A percentile compares a stretch with the other conserved stretches of the same genome.
These are phyloP conservation scores for Geococcyx californianus DNA, from an alignment of 2,113 vertebrate species.

Conservation along the genomic window DNA sequence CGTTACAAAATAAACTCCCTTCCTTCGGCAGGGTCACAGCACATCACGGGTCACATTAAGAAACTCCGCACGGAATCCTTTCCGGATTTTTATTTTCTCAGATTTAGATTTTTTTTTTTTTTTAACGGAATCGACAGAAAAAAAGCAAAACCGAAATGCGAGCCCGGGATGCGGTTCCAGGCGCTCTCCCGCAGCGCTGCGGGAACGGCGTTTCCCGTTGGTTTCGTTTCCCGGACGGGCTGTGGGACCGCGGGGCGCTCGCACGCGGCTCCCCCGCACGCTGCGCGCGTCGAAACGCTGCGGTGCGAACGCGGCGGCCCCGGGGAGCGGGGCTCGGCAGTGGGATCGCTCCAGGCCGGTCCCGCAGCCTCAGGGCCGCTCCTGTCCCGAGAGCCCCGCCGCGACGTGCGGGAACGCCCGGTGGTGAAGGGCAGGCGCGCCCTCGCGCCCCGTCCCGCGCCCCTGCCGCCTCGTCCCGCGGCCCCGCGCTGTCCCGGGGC, in stretches of 20 bases:
- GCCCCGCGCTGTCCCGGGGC: background rate
- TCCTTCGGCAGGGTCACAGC: background rate
- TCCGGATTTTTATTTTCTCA: slow-evolving; percentile 5
- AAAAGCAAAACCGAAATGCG: background rate
- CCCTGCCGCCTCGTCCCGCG: background rate
- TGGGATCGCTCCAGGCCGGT: too few species aligned
- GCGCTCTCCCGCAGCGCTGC: too few species aligned
- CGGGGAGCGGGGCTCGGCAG: too few species aligned
- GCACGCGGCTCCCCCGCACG: too few species aligned
- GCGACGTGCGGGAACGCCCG: background rate
- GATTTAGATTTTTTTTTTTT: background rate
- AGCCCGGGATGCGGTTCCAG: too few species aligned
- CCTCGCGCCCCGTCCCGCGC: background rate
- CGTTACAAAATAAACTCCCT: background rate
- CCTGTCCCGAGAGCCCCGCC: background rate
- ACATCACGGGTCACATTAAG: background rate
- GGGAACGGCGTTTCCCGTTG: background rate
- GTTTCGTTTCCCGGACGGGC: background rate
- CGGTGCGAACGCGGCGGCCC: too few species aligned
- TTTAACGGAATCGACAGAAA: background rate
- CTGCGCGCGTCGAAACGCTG: background rate
- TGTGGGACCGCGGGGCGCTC: too few species aligned
- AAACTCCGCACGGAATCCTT: background rate
- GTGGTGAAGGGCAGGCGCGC: background rate
- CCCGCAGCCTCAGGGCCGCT: background rate